Percentiles rank a stretch among this genome's conserved stretches.
Conservation (phyloP, 2,113 vertebrate species). For the Felis chaus region DNA sequence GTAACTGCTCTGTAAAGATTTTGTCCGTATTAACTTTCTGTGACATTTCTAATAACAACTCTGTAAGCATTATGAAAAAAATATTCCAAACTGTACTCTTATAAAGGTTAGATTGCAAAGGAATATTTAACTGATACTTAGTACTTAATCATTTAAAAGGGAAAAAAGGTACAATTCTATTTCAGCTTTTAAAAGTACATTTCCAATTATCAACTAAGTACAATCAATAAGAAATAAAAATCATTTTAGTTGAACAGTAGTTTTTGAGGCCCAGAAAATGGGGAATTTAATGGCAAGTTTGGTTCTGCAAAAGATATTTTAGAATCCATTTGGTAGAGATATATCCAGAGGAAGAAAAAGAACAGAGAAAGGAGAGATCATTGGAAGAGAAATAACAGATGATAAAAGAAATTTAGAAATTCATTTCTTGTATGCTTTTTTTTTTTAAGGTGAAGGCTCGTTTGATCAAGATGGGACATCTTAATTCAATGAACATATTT, state of each 20-base stretch:
- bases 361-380: neutral
- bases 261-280: conserved; percentile 65
- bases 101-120: conserved; percentile 55
- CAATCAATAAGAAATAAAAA: conserved; percentile 69
- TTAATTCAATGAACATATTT: conserved; percentile 90
- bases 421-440: conserved; percentile 3
- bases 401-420: neutral
- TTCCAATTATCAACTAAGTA: conserved; percentile 69
- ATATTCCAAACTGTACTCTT: neutral
- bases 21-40: conserved; percentile 32
- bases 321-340: conserved; percentile 38
- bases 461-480: conserved; percentile 86
- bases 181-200: conserved; percentile 62
- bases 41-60: conserved; percentile 66
- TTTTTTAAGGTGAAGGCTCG: conserved; percentile 83
- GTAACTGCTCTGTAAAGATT: conserved; percentile 54
- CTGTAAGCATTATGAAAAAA: conserved; percentile 37
- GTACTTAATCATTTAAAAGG: conserved; percentile 64
- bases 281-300: conserved; percentile 49
- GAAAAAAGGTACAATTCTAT: conserved; percentile 52
- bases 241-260: conserved; percentile 49
- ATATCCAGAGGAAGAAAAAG: neutral
- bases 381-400: neutral
- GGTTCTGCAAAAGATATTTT: conserved; percentile 65
- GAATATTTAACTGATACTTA: conserved; percentile 61